Evolutionary conservation across 2,888 invertebrate genomes (phyloP), one percentile per base, ranked within the genome.

Genomic region (Eupithecia exiguata): DNA sequence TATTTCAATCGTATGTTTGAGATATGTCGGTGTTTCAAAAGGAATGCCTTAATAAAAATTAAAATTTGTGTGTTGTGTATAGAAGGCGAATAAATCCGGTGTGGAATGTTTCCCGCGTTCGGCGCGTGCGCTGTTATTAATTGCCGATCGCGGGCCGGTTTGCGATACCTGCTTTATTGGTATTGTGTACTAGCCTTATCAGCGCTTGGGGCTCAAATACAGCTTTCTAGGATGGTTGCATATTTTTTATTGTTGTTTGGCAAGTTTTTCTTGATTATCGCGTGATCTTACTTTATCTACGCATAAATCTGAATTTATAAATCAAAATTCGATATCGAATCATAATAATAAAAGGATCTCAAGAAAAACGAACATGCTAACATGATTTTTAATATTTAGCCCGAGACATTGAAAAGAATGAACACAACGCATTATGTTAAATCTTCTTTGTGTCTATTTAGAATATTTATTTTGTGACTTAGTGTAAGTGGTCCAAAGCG

Each of bases 351-450:
- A 21, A 58, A 58, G 3, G 14, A 74, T 78, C 85, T 85, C 76
- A 84, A 82, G 79, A 21, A 78, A 77, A 76, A 86, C 86, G 83
- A 84, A 84, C 84, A 82, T 83, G 86, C 86, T 89, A 84, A 88
- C 84, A 86, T 72, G 80, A 79, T 80, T 86, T 86, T 88, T 88
- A 90, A 89, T 86, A 82, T 77, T 85, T 84, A 84, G 83, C 78
- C 84, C 79, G 80, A 83, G 86, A 86, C 84, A 84, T 83, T 84
- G 78, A 84, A 84, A 87, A 89, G 87, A 89, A 89, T 84, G 79
- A 84, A 84, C 85, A 88, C 81, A 86, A 85, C 84, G 88, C 85
- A 91, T 91, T 92, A 92, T 90, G 91, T 90, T 90, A 89, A 90
- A 89, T 84, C 83, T 83, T 88, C 89, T 89, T 92, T 92, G 91